A percentile compares a stretch with the other conserved stretches of the same genome.
Conservation (phyloP, 2,888 invertebrate genomes). For the Bombylius discolor region DNA sequence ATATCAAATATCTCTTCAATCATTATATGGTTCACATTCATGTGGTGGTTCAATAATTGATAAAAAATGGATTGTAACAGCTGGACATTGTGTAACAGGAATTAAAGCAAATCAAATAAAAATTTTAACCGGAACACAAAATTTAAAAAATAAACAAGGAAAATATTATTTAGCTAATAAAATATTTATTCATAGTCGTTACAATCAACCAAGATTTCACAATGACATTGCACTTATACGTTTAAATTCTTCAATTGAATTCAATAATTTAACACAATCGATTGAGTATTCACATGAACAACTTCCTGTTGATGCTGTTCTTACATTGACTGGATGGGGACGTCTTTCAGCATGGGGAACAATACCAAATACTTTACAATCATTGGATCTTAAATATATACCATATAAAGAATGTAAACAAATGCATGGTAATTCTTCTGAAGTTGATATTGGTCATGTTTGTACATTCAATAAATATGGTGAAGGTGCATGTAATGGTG, state of each 20-base stretch:
- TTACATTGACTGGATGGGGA: slow-evolving; percentile 52
- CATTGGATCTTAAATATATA: slow-evolving; percentile 43
- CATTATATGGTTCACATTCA: slow-evolving; percentile 21
- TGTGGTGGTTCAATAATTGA: slow-evolving; percentile 33
- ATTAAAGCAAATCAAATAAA: slow-evolving; percentile 23
- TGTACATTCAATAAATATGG: slow-evolving; percentile 45
- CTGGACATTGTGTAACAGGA: slow-evolving; percentile 29
- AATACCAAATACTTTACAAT: slow-evolving; percentile 44
- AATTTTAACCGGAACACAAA: slow-evolving; percentile 25
- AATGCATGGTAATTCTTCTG: slow-evolving; percentile 38
- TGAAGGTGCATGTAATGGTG: slow-evolving; percentile 38
- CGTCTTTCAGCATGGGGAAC: slow-evolving; percentile 38
- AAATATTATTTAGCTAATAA: background rate
- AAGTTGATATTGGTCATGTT: slow-evolving; percentile 44
- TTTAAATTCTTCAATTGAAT: slow-evolving; percentile 40
- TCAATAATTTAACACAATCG: slow-evolving; percentile 41
- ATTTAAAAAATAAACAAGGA: slow-evolving; percentile 5
- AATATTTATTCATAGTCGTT: background rate
- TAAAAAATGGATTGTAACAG: slow-evolving; percentile 28
- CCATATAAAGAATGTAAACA: slow-evolving; percentile 42
- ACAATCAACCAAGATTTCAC: slow-evolving; percentile 23
- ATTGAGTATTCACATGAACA: slow-evolving; percentile 42
- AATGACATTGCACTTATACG: slow-evolving; percentile 59
- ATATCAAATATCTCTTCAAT: slow-evolving; percentile 33
- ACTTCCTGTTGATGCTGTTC: slow-evolving; percentile 38